Percentiles rank a stretch among this genome's conserved stretches.
Evolutionary conservation across 1,140 invertebrate genomes (phyloP).

Genomic region (Danaus plexippus): DNA sequence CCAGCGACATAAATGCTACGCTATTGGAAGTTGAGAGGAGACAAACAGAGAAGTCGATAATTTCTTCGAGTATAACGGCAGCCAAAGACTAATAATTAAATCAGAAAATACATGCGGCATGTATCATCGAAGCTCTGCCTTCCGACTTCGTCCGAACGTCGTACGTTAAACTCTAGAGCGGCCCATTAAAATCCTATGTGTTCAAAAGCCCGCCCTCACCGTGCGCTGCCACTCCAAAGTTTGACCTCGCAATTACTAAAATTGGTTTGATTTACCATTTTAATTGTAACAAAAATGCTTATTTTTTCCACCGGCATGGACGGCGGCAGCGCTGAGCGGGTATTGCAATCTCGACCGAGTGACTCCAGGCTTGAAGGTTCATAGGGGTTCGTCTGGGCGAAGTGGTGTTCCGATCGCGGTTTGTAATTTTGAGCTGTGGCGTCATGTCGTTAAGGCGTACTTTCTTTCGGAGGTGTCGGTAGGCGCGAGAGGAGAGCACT

Average conservation of each 20-base stretch:
- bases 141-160: conserved; percentile 19
- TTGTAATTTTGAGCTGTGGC: conserved; percentile 65
- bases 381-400: conserved; percentile 48
- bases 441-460: conserved; percentile 64
- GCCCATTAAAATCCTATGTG: conserved; percentile 59
- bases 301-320: conserved; percentile 60
- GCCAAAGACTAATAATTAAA: conserved; percentile 29
- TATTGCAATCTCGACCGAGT: conserved; percentile 69
- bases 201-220: conserved; percentile 44
- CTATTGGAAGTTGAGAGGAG: no score
- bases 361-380: conserved; percentile 62
- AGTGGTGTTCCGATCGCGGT: conserved; percentile 28
- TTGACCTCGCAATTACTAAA: conserved; percentile 71
- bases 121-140: conserved; percentile 23
- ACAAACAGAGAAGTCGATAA: conserved; percentile 6
- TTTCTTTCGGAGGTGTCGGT: conserved; percentile 62
- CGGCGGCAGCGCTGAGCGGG: conserved; percentile 31
- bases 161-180: conserved; percentile 32
- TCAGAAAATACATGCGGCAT: conserved; percentile 20
- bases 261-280: conserved; percentile 72
- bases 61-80: conserved; percentile 11
- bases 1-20: no score
- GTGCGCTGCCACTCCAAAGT: conserved; percentile 59
- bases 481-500: conserved; percentile 66
- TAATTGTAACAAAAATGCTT: conserved; percentile 71